phyloP scores from a whole-genome alignment of 1,140 invertebrate genomes.

The Drosophila watanabei region DNA sequence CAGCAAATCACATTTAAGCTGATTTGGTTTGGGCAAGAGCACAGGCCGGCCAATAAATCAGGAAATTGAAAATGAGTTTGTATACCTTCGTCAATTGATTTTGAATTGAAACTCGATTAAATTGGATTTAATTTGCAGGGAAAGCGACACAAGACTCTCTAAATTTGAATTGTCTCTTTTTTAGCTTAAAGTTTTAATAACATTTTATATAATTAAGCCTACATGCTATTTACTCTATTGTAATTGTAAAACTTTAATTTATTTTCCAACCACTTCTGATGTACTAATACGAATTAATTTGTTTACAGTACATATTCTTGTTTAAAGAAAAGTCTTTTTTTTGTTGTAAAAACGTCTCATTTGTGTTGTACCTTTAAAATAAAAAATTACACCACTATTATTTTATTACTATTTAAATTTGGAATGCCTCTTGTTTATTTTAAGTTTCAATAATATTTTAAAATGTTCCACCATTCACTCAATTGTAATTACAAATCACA shows the following conservation, averaged over 20 bases:
- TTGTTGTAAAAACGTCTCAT: too few species aligned
- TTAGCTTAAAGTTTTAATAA: neutral
- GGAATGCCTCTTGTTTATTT: too few species aligned
- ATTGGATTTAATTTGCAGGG: neutral
- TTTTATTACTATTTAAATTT: neutral
- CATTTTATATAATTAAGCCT: neutral
- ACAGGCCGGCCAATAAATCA: constrained; percentile 22
- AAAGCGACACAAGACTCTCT: neutral
- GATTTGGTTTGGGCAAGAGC: constrained; percentile 30
- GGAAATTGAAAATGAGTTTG: constrained; percentile 34
- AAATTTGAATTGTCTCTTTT: neutral
- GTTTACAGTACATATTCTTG: too few species aligned
- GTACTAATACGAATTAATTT: too few species aligned
- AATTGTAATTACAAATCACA: neutral
- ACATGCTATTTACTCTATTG: neutral
- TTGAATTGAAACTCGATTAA: constrained; percentile 2
- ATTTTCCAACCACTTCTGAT: too few species aligned
- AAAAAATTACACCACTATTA: too few species aligned
- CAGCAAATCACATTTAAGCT: constrained; percentile 64
- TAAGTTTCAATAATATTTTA: neutral
- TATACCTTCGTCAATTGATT: constrained; percentile 8
- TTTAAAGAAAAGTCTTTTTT: too few species aligned
- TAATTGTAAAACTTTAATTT: neutral
- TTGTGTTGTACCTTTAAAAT: too few species aligned
- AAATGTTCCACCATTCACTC: neutral